Base-by-base conservation (phyloP, 2,888 invertebrate genomes). In the Scaptodrosophila latifasciaeformis region DNA sequence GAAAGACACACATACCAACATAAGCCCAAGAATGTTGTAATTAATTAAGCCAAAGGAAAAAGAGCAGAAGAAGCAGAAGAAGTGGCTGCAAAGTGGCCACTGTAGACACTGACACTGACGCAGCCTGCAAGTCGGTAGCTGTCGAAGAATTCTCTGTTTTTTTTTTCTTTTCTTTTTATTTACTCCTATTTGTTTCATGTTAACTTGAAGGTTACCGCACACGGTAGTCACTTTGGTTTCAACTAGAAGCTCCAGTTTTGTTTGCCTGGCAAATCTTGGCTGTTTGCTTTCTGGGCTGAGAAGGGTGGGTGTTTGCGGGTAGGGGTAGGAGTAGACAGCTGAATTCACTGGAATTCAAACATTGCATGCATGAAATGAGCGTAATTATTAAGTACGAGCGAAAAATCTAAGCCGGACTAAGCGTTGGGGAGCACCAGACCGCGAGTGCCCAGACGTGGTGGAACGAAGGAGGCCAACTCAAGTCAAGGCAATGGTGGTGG, bases 321-420 rank as follows among this genome's bases (percentile, higher is more conserved):
- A 3, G 49, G 52, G 45, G 29, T 9, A 43, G 37, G 34, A 6
- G 40, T 29, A 42, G 53, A 49, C 54, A 53, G 64, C 62, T 56
- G 24, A 24, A 68, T 76, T 76, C 76, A 49, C 63, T 66, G 62
- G 76, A 76, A 76, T 68, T 61, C 78, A 64, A 72, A 64, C 79
- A 72, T 77, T 67, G 77, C 77, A 77, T 77, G 77, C 77, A 77
- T 76, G 72, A 77, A 77, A 77, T 77, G 76, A 78, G 72, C 70
- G 65, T 77, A 77, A 77, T 77, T 77, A 77, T 72, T 72, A 78
- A 77, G 67, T 75, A 78, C 65, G 45, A 59, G 63, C 62, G 56
- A 68, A 68, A 60, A 60, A 59, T 51, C 35, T 31, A 62, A 53
- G 67, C 57, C 54, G 37, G 21, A 34, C 42, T 19, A 24, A 29